A percentile compares a stretch with the other conserved stretches of the same genome.
Evolutionary conservation across 2,797 vertebrate genomes (phyloP).

Genomic region (Platalea minor): DNA sequence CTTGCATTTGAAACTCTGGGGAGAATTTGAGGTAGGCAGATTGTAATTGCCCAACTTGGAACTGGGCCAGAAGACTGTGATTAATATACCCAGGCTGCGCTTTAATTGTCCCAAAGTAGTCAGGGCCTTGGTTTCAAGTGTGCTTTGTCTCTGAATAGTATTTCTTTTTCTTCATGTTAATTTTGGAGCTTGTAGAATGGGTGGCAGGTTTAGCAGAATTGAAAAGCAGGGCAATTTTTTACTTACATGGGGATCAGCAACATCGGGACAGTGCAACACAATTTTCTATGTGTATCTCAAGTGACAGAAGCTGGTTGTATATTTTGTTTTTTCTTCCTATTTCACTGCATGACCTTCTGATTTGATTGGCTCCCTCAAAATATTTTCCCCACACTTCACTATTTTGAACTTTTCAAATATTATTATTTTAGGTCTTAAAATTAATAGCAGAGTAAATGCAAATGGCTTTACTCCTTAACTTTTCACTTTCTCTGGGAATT

Average conservation of each 20-base stretch:
- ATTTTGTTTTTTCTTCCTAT: neutral
- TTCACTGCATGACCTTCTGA: neutral
- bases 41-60: constrained; percentile 45
- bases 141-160: constrained; percentile 13
- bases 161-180: neutral
- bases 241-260: neutral
- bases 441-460: neutral
- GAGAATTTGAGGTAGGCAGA: constrained; percentile 50
- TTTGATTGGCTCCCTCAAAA: neutral
- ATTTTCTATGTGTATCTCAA: neutral
- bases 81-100: constrained; percentile 30
- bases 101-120: constrained; percentile 31
- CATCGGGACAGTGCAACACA: neutral
- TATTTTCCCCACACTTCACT: neutral
- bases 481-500: neutral
- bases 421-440: neutral
- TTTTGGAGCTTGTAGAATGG: neutral
- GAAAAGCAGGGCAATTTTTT: neutral
- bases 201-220: neutral
- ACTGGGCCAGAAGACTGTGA: constrained; percentile 9
- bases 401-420: neutral
- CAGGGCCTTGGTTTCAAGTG: constrained; percentile 18
- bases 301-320: neutral
- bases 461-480: neutral
- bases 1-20: constrained; percentile 42